phyloP scores from a whole-genome alignment of 2,113 vertebrate species.

The Electrona antarctica region DNA sequence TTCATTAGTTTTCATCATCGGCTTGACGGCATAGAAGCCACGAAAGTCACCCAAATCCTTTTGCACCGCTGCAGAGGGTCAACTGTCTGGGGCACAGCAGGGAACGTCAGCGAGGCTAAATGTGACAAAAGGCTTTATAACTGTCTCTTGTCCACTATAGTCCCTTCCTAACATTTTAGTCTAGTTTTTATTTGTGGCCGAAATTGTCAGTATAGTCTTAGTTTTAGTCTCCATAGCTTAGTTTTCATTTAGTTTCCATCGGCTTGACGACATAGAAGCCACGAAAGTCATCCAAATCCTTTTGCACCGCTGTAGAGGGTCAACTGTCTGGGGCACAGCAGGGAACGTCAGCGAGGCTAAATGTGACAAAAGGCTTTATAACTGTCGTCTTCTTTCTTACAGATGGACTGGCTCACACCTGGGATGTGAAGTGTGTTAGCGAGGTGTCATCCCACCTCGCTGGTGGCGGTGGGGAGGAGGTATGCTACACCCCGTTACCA shows the following conservation, averaged over 20 bases:
- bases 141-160: too few relatives aligned
- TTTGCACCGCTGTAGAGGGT: background rate
- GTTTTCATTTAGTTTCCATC: too few relatives aligned
- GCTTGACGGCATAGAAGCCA: slow-evolving; percentile 31
- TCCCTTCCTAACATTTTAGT: too few relatives aligned
- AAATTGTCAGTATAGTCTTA: too few relatives aligned
- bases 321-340: too few relatives aligned
- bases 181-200: too few relatives aligned
- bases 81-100: background rate
- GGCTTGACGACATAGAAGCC: slow-evolving; percentile 30
- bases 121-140: slow-evolving; percentile 43
- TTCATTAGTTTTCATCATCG: too few relatives aligned
- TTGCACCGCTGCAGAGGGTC: background rate
- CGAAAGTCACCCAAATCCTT: slow-evolving; percentile 7
- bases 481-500: slow-evolving; percentile 88
- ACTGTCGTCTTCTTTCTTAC: slow-evolving; percentile 70
- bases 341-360: slow-evolving; percentile 14
- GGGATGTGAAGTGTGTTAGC: slow-evolving; percentile 81
- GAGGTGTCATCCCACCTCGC: slow-evolving; percentile 83
- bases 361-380: slow-evolving; percentile 60
- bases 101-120: slow-evolving; percentile 4
- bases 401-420: slow-evolving; percentile 75
- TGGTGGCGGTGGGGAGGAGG: slow-evolving; percentile 91
- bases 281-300: slow-evolving; percentile 8
- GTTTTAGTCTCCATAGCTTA: too few relatives aligned